Base-by-base conservation (phyloP, 2,888 invertebrate species). In the Aquatica leii region DNA sequence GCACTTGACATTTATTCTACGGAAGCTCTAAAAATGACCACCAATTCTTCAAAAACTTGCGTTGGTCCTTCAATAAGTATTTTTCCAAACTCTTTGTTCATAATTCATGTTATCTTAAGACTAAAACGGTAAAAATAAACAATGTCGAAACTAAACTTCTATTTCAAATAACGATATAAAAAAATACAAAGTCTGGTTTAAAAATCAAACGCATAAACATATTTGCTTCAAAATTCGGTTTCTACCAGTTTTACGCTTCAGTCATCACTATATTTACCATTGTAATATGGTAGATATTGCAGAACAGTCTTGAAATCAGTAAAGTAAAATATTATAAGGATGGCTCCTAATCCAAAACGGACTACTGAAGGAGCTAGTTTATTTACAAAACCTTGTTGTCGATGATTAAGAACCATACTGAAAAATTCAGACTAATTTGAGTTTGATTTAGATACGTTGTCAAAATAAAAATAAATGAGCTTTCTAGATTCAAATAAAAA, bases 401-500 rank as follows among this genome's bases (percentile, higher is more conserved):
- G 24, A 69, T 62, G 53, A 67, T 43, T n/a, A 69, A 57, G 66
- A 62, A 14, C 72, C 69, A 20, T 49, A 24, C 21, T n/a, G 50
- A 11, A 8, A 34, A n/a, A n/a, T n/a, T n/a, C n/a, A n/a, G n/a
- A n/a, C n/a, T n/a, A n/a, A n/a, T n/a, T n/a, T n/a, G n/a, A 52
- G 1, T 37, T 37, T 35, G 12, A 2, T 34, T 35, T 12, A 35
- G 15, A 2, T 14, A 14, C 14, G 34, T 17, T 17, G 9, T 34
- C 46, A 53, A 41, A 53, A 37, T 0, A 17, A 35, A 48, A 14
- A 48, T 1, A 6, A 12, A 9, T 24, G 15, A 49, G 11, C 1
- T 20, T 52, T 17, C 18, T 35, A 51, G 3, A 37, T 14, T 43
- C 75, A 87, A 79, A 88, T 87, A 84, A 87, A 88, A 80, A 88